Evolutionary conservation across 2,888 invertebrate species (phyloP).

Genomic region (Elmis aenea): DNA sequence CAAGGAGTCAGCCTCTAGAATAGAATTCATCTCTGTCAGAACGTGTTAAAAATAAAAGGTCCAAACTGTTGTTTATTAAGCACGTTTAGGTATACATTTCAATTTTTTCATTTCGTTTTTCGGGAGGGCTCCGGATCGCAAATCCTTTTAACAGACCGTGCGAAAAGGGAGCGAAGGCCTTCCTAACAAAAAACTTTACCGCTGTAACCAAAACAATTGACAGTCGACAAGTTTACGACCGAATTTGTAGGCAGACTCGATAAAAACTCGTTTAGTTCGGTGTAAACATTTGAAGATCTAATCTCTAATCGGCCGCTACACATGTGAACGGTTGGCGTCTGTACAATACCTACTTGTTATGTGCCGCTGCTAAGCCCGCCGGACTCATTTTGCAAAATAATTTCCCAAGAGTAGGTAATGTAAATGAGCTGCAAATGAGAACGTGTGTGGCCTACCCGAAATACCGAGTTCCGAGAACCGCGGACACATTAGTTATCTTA

Average conservation of each 20-base stretch:
- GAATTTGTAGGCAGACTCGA: slow-evolving; percentile 20
- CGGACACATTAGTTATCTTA: slow-evolving; percentile 26
- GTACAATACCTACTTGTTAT: background rate
- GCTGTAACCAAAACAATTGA: slow-evolving; percentile 16
- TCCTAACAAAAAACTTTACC: slow-evolving; percentile 8
- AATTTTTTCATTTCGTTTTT: no score
- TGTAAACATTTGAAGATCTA: slow-evolving; percentile 22
- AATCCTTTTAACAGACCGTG: no score
- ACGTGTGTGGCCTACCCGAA: slow-evolving; percentile 28
- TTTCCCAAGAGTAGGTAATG: slow-evolving; percentile 7
- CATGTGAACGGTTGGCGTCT: slow-evolving; percentile 12
- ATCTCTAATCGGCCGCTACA: slow-evolving; percentile 21
- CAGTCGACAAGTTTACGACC: slow-evolving; percentile 20
- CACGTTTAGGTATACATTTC: no score
- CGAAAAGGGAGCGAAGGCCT: slow-evolving; percentile 14
- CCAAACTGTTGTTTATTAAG: no score
- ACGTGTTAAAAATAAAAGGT: no score
- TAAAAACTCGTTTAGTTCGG: slow-evolving; percentile 20
- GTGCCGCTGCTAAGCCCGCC: background rate
- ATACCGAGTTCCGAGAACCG: slow-evolving; percentile 25
- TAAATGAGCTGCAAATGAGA: slow-evolving; percentile 10
- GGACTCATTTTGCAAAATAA: background rate
- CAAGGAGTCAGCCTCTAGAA: no score
- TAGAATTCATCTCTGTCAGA: no score
- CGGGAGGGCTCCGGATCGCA: no score